Conservation (phyloP, 2,113 vertebrate genomes). For the Scomber scombrus region DNA sequence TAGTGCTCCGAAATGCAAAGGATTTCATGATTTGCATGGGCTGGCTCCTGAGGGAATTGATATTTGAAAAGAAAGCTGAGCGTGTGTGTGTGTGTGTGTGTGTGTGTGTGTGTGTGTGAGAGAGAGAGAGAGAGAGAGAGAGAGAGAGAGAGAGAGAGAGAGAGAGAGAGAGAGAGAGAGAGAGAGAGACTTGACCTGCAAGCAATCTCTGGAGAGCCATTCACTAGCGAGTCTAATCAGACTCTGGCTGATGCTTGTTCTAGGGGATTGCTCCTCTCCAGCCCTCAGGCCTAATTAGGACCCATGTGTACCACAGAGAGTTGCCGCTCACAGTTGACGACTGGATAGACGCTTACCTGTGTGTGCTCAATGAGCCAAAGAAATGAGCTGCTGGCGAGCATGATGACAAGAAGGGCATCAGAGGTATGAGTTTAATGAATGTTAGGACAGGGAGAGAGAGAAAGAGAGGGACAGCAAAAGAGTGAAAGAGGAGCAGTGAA, state of each 20-base stretch:
- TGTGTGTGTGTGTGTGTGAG: constrained; percentile 14
- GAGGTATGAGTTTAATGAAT: constrained; percentile 74
- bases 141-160: background rate
- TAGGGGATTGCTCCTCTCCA: constrained; percentile 73
- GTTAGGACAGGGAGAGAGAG: constrained; percentile 40
- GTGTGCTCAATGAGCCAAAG: constrained; percentile 44
- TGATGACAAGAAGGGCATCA: constrained; percentile 69
- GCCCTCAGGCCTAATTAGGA: constrained; percentile 82
- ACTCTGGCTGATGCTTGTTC: constrained; percentile 75
- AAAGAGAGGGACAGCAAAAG: constrained; percentile 3
- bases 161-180: constrained; percentile 11
- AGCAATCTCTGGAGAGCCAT: constrained; percentile 76
- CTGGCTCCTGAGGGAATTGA: constrained; percentile 56
- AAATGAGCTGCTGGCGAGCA: constrained; percentile 64
- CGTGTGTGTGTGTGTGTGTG: constrained; percentile 23
- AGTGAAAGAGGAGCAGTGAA: constrained; percentile 8
- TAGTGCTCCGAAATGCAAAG: constrained; percentile 43
- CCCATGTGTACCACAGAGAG: constrained; percentile 75
- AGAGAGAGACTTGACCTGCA: constrained; percentile 76
- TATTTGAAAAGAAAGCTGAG: constrained; percentile 58
- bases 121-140: background rate
- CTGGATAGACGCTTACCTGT: constrained; percentile 73
- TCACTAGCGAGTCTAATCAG: constrained; percentile 75
- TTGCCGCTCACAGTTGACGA: constrained; percentile 59
- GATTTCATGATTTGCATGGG: constrained; percentile 70